Evolutionary conservation across 2,797 vertebrate genomes (phyloP), one percentile per base, ranked within the genome.

Genomic region (Gouania willdenowi): DNA sequence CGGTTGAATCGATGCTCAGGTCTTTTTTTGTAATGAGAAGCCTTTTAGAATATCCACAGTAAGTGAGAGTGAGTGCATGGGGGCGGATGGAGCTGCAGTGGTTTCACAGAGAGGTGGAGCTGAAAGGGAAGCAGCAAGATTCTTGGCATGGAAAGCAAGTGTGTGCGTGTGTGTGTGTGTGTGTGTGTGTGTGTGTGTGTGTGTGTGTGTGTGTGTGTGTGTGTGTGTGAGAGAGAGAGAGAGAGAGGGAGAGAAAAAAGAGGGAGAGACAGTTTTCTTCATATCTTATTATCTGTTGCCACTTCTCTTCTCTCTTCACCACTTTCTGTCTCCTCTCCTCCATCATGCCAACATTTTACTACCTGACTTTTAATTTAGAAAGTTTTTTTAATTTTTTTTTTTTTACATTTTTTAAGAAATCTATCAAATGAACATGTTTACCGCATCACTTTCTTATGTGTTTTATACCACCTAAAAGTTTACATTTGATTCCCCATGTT

Each of bases 41-140:
- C 14, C 21, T 2, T 51, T 45, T 56, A 31, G 35, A 50, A 47
- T 42, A 34, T 51, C 13, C 31, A 41, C 37, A 34, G 41, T 33
- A 50, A 53, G 47, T 48, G 50, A n/a, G n/a, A n/a, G n/a, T n/a
- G n/a, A n/a, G n/a, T n/a, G n/a, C n/a, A n/a, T n/a, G 20, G 22
- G 46, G 15, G 6, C 21, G 45, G 41, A 35, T 37, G 64, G n/a
- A 59, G 61, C 46, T 39, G 53, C 4, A 37, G 26, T 15, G 27
- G 14, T 25, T 29, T 11, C 5, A 26, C 30, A 43, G 54, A 60
- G 46, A 29, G 31, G 52, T 68, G 74, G 75, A 83, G 82, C 85
- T 89, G 79, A 85, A 85, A 70, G 82, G 73, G 85, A 56, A 87
- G 79, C 75, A 59, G 66, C 56, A 50, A 28, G 43, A 42, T 43